Conservation (phyloP, 2,113 vertebrate genomes). For the Probosciger aterrimus region DNA sequence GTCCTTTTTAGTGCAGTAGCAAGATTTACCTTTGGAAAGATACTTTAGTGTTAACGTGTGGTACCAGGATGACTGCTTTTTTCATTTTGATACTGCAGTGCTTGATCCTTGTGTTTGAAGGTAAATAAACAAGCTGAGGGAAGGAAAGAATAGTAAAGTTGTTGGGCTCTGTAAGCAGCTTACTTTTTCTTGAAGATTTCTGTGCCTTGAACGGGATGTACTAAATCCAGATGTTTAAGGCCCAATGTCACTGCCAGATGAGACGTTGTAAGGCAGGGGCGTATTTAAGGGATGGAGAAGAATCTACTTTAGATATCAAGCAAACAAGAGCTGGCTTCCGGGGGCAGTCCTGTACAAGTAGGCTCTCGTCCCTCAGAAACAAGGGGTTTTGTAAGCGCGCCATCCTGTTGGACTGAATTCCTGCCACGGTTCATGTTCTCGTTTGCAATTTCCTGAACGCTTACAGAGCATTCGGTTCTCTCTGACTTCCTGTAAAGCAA, state of each 20-base stretch:
- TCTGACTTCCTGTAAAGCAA: neutral
- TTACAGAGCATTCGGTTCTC: neutral
- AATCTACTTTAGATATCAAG: neutral
- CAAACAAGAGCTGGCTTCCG: neutral
- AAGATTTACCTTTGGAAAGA: neutral
- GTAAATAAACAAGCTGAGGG: neutral
- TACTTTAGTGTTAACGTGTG: neutral
- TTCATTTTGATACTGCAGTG: neutral
- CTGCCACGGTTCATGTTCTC: neutral
- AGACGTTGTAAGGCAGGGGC: neutral
- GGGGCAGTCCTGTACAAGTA: neutral
- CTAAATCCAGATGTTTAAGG: constrained; percentile 49
- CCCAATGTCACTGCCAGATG: constrained; percentile 13
- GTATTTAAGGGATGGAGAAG: neutral
- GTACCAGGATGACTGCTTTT: neutral
- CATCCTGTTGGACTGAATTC: neutral
- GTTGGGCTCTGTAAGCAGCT: neutral
- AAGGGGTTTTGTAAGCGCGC: fast-evolving
- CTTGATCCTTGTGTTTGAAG: neutral
- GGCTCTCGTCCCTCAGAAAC: fast-evolving
- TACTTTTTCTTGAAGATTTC: neutral
- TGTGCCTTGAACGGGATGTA: neutral
- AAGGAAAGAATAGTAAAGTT: neutral
- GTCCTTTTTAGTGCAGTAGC: neutral
- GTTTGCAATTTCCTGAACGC: neutral